Conservation (phyloP, 2,113 vertebrate species). For the Cyphomyrus plagiostoma region DNA sequence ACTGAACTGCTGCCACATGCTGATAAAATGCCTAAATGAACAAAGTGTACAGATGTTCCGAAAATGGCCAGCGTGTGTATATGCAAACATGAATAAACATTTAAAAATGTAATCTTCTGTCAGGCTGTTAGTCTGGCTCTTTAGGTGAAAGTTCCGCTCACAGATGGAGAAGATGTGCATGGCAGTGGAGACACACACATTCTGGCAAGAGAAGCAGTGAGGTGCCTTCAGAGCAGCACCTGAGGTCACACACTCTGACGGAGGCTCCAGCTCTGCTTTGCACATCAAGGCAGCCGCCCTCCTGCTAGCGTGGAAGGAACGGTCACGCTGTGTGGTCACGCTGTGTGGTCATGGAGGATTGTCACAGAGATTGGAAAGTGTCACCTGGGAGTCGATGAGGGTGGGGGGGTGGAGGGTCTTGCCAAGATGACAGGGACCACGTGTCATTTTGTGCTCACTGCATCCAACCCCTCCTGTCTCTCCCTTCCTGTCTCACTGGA, state of each 20-base stretch:
- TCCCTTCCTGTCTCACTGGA: slow-evolving; percentile 27
- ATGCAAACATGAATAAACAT: not conserved
- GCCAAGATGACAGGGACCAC: slow-evolving; percentile 29
- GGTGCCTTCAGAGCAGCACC: not conserved
- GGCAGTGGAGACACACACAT: not conserved
- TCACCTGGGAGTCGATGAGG: slow-evolving; percentile 26
- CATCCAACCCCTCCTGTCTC: slow-evolving; percentile 7
- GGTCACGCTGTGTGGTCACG: not conserved
- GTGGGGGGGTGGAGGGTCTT: slow-evolving; percentile 23
- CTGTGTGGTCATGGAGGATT: slow-evolving; percentile 22
- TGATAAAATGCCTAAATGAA: not conserved
- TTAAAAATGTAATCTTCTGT: not conserved
- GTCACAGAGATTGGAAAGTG: slow-evolving; percentile 32
- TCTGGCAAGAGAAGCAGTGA: not conserved
- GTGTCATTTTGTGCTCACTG: slow-evolving; percentile 8
- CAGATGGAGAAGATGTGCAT: not conserved
- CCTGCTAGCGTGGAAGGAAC: not conserved
- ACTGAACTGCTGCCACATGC: not conserved
- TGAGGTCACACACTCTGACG: not conserved
- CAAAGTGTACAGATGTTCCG: not conserved
- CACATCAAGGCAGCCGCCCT: not conserved
- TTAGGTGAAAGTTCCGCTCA: not conserved
- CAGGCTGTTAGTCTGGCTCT: not conserved
- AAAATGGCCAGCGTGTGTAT: not conserved
- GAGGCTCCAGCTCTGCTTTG: not conserved